Percentiles rank a stretch among this genome's conserved stretches.
These are phyloP conservation scores for Percopsis transmontana DNA, from an alignment of 2,113 vertebrate species.

Conservation along the genomic window DNA sequence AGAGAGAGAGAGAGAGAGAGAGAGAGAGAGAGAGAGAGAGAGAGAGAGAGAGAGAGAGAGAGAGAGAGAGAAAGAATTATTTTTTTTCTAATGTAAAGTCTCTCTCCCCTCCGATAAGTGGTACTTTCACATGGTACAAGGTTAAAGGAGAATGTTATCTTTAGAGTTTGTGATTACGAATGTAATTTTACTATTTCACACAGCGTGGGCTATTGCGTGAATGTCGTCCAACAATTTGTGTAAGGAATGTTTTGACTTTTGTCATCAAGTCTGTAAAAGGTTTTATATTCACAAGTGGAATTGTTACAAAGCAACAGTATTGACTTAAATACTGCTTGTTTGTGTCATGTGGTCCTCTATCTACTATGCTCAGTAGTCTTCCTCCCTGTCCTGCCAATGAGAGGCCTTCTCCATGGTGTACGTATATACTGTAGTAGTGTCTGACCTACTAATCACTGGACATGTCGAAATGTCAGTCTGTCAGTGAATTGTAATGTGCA, in stretches of 20 bases:
- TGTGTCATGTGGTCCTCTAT: constrained; percentile 13
- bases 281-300: constrained; percentile 21
- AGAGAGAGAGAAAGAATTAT: too few relatives aligned
- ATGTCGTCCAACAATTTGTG: background rate
- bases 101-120: constrained; percentile 14
- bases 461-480: constrained; percentile 29
- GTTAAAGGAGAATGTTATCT: constrained; percentile 8
- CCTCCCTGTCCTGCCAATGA: constrained; percentile 23
- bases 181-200: constrained; percentile 7
- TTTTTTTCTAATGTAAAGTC: too few relatives aligned
- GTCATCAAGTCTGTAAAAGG: constrained; percentile 1
- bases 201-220: background rate
- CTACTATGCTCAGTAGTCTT: constrained; percentile 10
- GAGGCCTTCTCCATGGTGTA: constrained; percentile 38
- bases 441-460: constrained; percentile 23
- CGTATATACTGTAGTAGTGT: background rate
- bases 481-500: constrained; percentile 59
- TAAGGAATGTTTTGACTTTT: constrained; percentile 11
- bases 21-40: too few relatives aligned
- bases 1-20: too few relatives aligned
- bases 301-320: constrained; percentile 21
- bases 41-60: too few relatives aligned
- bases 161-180: constrained; percentile 40
- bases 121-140: constrained; percentile 31
- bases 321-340: too few relatives aligned